Conservation (phyloP, 2,888 invertebrate genomes). For the Trichopria drosophilae region DNA sequence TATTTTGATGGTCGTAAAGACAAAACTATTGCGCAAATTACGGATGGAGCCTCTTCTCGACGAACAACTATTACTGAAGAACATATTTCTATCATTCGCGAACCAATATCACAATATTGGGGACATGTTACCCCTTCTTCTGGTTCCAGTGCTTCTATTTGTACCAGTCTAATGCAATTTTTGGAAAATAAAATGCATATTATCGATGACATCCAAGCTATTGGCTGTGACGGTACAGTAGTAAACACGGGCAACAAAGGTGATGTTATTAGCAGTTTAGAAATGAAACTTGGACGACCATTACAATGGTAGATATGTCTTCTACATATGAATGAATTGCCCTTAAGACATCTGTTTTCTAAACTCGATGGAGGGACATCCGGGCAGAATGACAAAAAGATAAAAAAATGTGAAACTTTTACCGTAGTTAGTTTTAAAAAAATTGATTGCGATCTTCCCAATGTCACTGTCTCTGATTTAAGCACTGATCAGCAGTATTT, state of each 20-base stretch:
- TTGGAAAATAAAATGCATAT: too few relatives aligned
- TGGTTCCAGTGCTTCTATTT: not conserved
- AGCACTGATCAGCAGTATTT: too few relatives aligned
- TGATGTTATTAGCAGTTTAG: constrained; percentile 5
- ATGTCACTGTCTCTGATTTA: too few relatives aligned
- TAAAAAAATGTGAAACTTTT: too few relatives aligned
- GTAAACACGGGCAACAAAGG: constrained; percentile 8
- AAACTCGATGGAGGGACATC: constrained; percentile 7
- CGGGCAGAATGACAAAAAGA: too few relatives aligned
- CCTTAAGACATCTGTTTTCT: constrained; percentile 6
- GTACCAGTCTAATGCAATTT: too few relatives aligned
- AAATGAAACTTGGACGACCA: constrained; percentile 1
- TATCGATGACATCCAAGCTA: too few relatives aligned
- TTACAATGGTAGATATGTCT: constrained; percentile 12
- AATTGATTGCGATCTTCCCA: too few relatives aligned
- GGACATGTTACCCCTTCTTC: too few relatives aligned
- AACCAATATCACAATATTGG: constrained; percentile 8
- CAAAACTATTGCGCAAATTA: too few relatives aligned
- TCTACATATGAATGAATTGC: constrained; percentile 11
- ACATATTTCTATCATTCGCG: constrained; percentile 2
- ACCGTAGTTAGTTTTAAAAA: too few relatives aligned
- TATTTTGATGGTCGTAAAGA: too few relatives aligned
- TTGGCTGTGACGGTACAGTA: constrained; percentile 13
- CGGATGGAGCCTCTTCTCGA: constrained; percentile 2
- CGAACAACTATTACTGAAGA: constrained; percentile 4